A percentile compares a stretch with the other conserved stretches of the same genome.
phyloP scores from a whole-genome alignment of 2,113 vertebrate species.

The Bujurquina vittata region DNA sequence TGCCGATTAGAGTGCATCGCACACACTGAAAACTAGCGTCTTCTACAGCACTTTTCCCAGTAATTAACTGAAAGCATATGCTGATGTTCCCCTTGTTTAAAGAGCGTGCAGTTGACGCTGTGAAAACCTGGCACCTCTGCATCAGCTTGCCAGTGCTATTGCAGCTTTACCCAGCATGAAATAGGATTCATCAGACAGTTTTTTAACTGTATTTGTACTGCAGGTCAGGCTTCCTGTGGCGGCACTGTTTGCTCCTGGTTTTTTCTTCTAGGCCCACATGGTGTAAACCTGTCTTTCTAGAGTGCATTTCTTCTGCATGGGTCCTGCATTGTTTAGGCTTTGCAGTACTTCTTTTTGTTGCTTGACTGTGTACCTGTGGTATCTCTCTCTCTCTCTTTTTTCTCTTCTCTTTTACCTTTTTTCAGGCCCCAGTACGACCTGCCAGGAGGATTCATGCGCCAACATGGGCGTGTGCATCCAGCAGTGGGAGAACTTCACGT shows the following conservation, averaged over 20 bases:
- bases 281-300: conserved; percentile 24
- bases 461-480: conserved; percentile 98
- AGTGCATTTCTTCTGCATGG: conserved; percentile 67
- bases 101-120: conserved; percentile 18
- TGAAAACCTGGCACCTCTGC: conserved; percentile 16
- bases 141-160: not conserved
- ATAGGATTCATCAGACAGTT: conserved; percentile 30
- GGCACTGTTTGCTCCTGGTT: conserved; percentile 62
- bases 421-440: conserved; percentile 93
- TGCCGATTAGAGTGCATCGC: not conserved
- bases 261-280: conserved; percentile 43
- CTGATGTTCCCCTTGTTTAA: not conserved
- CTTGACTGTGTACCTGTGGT: conserved; percentile 40
- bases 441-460: conserved; percentile 96
- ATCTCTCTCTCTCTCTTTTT: not conserved
- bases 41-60: not conserved
- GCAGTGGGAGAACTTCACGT: conserved; percentile 98
- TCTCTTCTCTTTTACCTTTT: not conserved
- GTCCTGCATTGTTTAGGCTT: conserved; percentile 41
- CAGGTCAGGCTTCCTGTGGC: conserved; percentile 54
- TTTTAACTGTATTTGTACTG: conserved; percentile 26
- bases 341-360: not conserved
- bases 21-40: not conserved
- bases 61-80: not conserved
- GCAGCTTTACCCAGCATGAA: conserved; percentile 19